Evolutionary conservation across 2,888 invertebrate species (phyloP), one percentile per base, ranked within the genome.

Genomic region (Cheilosia vulpina): DNA sequence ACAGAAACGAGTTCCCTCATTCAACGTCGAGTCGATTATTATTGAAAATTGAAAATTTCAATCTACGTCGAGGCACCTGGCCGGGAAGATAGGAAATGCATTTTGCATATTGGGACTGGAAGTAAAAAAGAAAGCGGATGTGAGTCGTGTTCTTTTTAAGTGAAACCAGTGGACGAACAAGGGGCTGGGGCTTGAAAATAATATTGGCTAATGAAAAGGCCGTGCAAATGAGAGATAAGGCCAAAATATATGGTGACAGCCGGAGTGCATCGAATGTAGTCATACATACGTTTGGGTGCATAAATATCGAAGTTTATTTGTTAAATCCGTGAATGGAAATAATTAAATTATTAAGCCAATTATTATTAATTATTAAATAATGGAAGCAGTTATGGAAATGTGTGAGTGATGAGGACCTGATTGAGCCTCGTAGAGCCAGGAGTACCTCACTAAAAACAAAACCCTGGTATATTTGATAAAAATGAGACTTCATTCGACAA

Each of bases 31-130:
- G 34, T 58, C 41, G 78, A 78, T 78, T 43, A 73, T 78, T 45
- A 68, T 83, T 68, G 34, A 19, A 73, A 73, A 83, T 73, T 78
- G 83, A 73, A 83, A 62, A 38, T 78, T 73, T 58, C 62, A 43
- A 66, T 82, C 53, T 63, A 21, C 13, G 11, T 4, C 38, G 13
- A 4, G 38, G 41, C 50, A 58, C 34, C 34, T 50, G 62, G 19
- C 21, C 21, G 6, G 24, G 34, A 38, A 47, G 53, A 68, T 45
- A 47, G n/a, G 17, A 53, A 53, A 24, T 43, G 53, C 38, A 62
- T 15, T 52, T 43, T 31, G 43, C 43, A 19, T 31, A 55, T 24
- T 43, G 27, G 19, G 52, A 41, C 27, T 31, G 15, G 31, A 31
- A 13, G 11, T 13, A 38, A 38, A 38, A 38, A 52, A 17, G 31